Evolutionary conservation across 1,140 invertebrate species (phyloP), one percentile per base, ranked within the genome.

Genomic region (Triops longicaudatus): DNA sequence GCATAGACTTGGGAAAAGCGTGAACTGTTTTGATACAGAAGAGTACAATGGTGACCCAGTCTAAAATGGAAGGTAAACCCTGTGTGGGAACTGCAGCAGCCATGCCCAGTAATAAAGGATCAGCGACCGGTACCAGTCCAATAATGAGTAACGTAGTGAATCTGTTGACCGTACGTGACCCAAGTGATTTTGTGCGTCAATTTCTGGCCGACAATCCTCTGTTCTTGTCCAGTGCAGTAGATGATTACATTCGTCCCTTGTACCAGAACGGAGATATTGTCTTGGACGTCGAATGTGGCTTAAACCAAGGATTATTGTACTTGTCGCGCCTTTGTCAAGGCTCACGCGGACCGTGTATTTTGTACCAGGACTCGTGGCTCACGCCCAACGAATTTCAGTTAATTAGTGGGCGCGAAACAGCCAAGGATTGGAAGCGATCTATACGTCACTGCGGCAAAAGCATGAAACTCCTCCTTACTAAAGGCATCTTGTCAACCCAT

Each of bases 301-400:
- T 82, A 14, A 86, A 86, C 79, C 83, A 82, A 72, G 85, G 82
- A 11, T 80, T 82, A 73, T 78, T 86, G 73, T 85, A 84, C 77
- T 75, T 86, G 72, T 84, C 83, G 11, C 83, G 83, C 79, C 80
- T 86, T 37, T 84, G 84, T 77, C 84, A 85, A 79, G 85, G 85
- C 12, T 85, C 83, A 71, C 85, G 85, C 80, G 85, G 84, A 31
- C 82, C 83, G n/a, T 86, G 85, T 77, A 84, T 86, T 63, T 81
- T 80, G 7, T 86, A 83, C 78, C 81, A 86, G 76, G 82, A 82
- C 22, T 12, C 80, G 82, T 87, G 86, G 85, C 80, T 87, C 10
- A 87, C 86, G 26, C 86, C 86, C 9, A 87, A 87, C 79, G 85
- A 87, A 78, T 87, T 87, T 78, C 86, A 87, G 80, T 84, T 82